A percentile compares a stretch with the other conserved stretches of the same genome.
Evolutionary conservation across 2,888 invertebrate species (phyloP).

Genomic region (Agelastica alni): DNA sequence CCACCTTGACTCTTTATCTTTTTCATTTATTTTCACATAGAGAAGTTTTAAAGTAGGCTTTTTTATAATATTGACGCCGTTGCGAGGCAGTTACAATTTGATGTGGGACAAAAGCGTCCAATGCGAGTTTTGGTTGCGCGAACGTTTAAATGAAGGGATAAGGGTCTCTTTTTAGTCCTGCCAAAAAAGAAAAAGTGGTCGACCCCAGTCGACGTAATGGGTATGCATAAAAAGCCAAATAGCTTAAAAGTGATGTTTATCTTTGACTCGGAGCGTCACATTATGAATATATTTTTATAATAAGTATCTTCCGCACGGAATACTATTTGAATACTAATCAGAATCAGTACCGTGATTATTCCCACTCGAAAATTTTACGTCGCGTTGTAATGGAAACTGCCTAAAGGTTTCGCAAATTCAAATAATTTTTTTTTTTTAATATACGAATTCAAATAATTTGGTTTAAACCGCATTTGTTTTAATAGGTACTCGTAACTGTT

Average conservation of each 20-base stretch:
- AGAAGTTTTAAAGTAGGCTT: too few species aligned
- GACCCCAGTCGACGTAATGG: neutral
- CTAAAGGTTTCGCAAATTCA: too few species aligned
- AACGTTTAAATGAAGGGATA: conserved; percentile 2
- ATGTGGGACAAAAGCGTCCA: conserved; percentile 1
- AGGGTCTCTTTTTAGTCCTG: neutral
- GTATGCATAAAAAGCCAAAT: conserved; percentile 7
- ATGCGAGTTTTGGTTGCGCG: neutral
- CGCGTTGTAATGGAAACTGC: too few species aligned
- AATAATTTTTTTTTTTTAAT: too few species aligned
- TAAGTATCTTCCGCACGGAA: neutral
- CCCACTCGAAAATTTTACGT: too few species aligned
- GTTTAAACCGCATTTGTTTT: too few species aligned
- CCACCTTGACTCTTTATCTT: too few species aligned
- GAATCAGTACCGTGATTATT: too few species aligned
- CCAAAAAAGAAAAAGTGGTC: neutral
- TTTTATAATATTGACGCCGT: too few species aligned
- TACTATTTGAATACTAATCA: conserved; percentile 1
- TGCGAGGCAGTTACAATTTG: neutral
- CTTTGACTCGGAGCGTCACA: neutral
- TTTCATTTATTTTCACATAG: too few species aligned
- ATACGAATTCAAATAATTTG: too few species aligned
- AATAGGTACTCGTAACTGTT: too few species aligned
- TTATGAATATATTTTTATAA: conserved; percentile 8
- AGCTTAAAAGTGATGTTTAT: conserved; percentile 4